phyloP scores from a whole-genome alignment of 1,140 invertebrate genomes.

The Eufriesea mexicana region DNA sequence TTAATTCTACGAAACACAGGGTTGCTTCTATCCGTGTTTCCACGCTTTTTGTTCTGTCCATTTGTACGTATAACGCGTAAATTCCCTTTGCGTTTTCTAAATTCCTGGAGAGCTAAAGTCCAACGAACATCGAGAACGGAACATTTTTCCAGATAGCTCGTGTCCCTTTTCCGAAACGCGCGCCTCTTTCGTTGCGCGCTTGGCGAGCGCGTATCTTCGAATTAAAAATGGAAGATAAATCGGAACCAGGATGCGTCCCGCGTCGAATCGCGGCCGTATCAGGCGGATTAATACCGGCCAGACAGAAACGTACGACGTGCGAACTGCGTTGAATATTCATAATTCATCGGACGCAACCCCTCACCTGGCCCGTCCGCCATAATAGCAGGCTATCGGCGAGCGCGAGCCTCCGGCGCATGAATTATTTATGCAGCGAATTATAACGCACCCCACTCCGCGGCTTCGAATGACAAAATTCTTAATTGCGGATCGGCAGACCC shows the following conservation, averaged over 20 bases:
- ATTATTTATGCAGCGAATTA: conserved; percentile 76
- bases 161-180: too few relatives aligned
- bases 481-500: conserved; percentile 54
- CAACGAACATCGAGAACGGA: too few relatives aligned
- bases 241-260: neutral
- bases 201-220: too few relatives aligned
- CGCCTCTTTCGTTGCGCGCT: too few relatives aligned
- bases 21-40: neutral
- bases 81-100: neutral
- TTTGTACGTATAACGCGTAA: neutral
- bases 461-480: conserved; percentile 70
- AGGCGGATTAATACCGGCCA: conserved; percentile 39
- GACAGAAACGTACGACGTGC: conserved; percentile 67
- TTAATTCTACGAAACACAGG: neutral
- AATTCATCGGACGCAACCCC: conserved; percentile 63
- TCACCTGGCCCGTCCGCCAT: conserved; percentile 58
- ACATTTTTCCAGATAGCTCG: too few relatives aligned
- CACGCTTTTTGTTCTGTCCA: too few relatives aligned
- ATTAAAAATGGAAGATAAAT: neutral
- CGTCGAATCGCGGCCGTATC: neutral
- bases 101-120: too few relatives aligned
- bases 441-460: conserved; percentile 51
- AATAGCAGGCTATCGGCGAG: conserved; percentile 67
- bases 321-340: conserved; percentile 78
- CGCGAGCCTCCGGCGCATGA: conserved; percentile 71